Conservation (phyloP, 2,113 vertebrate genomes). For the Microtus pennsylvanicus region DNA sequence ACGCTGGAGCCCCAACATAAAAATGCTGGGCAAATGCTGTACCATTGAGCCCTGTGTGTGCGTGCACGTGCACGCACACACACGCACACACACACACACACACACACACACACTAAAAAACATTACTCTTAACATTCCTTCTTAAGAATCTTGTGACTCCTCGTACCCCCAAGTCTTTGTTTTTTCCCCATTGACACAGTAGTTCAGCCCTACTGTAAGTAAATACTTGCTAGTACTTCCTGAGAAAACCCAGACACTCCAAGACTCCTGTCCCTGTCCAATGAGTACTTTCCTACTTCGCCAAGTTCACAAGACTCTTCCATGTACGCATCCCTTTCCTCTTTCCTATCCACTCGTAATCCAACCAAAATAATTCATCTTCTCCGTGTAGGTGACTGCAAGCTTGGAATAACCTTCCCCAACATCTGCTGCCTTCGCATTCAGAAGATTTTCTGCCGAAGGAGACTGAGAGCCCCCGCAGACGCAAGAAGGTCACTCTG, state of each 20-base stretch:
- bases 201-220: not conserved
- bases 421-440: not conserved
- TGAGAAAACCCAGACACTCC: not conserved
- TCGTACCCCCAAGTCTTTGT: not conserved
- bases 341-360: not conserved
- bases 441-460: not conserved
- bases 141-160: not conserved
- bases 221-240: not conserved
- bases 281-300: not conserved
- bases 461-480: not conserved
- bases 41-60: not conserved
- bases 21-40: not conserved
- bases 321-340: not conserved
- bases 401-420: not conserved
- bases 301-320: not conserved
- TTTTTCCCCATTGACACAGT: not conserved
- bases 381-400: not conserved
- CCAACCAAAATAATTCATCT: not conserved
- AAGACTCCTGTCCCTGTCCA: not conserved
- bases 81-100: not conserved
- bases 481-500: not conserved
- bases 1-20: not conserved
- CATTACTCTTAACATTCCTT: not conserved
- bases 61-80: not conserved
- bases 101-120: not conserved